Base-by-base conservation (phyloP, 2,797 vertebrate species). In the Gila robusta region DNA sequence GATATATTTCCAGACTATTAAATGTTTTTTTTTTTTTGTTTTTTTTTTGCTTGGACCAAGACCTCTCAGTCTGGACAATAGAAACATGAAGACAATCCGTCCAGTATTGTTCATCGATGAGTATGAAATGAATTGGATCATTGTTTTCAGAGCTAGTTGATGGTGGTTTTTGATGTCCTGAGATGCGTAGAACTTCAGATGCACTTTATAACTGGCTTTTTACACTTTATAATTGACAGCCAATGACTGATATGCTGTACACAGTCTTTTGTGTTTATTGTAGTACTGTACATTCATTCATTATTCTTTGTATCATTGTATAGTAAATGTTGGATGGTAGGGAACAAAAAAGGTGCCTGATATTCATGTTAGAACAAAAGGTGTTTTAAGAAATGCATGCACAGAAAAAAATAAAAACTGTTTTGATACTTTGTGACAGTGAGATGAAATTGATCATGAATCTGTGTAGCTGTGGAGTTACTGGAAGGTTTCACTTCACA, bases 171-270 rank as follows among this genome's bases (percentile, higher is more conserved):
- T 47, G 16, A 49, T 80, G 78, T 47, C 62, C 26, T 67, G 39
- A 44, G 4, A 39, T 67, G 16, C 52, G 41, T 23, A 39, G 28
- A 67, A 39, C 59, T 49, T 76, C 23, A 76, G 32, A 77, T 66
- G 73, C 62, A 84, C 82, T 81, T 73, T 81, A 86, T n/a, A 23
- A 66, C 39, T 49, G 54, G 41, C 69, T 56, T 86, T 85, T 80
- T 47, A 73, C 11, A 11, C 32, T 78, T 66, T 66, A 32, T 17
- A 32, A 32, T 66, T 66, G 35, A 83, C 39, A 26, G 9, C 41
- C 67, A 19, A 17, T 52, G 39, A 32, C 64, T 17, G 4, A 49
- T 37, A 64, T 54, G 28, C 28, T 49, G 35, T 21, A 85, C 14
- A 79, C 14, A 6, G 6, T 81, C 6, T 21, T 56, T 52, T 39